phyloP scores from a whole-genome alignment of 2,888 invertebrate species.

The Hemithea aestivaria region DNA sequence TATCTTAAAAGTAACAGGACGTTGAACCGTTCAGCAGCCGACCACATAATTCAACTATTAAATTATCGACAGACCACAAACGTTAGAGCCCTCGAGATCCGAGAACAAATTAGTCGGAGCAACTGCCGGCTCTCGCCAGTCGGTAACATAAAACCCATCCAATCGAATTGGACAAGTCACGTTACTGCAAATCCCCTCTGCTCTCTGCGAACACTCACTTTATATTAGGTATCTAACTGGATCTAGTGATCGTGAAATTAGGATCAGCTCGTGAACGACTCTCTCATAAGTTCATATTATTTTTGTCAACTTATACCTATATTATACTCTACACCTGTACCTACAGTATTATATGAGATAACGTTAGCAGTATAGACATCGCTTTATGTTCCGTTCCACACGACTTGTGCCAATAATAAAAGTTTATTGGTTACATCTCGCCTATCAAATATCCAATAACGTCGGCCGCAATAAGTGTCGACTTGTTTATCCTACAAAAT shows the following conservation, averaged over 20 bases:
- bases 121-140: too few species aligned
- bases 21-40: constrained; percentile 33
- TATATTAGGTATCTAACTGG: constrained; percentile 68
- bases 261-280: constrained; percentile 40
- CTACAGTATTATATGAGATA: constrained; percentile 22
- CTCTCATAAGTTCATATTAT: too few species aligned
- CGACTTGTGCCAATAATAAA: constrained; percentile 62
- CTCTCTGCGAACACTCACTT: constrained; percentile 63
- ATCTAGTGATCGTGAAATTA: constrained; percentile 70
- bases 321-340: constrained; percentile 25
- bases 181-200: constrained; percentile 53
- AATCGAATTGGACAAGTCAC: constrained; percentile 69
- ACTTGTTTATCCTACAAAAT: constrained; percentile 49
- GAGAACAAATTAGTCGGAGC: constrained; percentile 46
- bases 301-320: too few species aligned
- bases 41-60: constrained; percentile 58
- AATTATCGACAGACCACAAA: constrained; percentile 63
- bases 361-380: constrained; percentile 27
- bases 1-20: constrained; percentile 11
- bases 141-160: constrained; percentile 65
- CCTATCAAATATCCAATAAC: constrained; percentile 66
- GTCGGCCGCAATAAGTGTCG: constrained; percentile 51
- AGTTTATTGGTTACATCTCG: constrained; percentile 63
- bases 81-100: constrained; percentile 46
- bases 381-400: constrained; percentile 46